These are phyloP conservation scores for Patella ulyssiponensis DNA, from an alignment of 2,888 invertebrate genomes.

Conservation along the genomic window DNA sequence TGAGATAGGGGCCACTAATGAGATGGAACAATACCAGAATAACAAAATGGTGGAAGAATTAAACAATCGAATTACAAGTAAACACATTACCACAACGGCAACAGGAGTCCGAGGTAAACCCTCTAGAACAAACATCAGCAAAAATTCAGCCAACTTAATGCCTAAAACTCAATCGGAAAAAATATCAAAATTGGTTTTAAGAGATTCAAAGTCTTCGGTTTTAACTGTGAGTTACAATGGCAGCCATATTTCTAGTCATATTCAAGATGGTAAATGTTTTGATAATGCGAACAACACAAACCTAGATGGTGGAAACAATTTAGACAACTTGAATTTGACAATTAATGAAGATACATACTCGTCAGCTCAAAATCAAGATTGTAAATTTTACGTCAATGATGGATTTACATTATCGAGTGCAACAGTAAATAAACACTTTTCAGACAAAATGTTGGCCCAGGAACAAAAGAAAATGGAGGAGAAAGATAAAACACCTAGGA, in stretches of 20 bases:
- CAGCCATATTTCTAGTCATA: slow-evolving; percentile 1
- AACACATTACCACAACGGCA: background rate
- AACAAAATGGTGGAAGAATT: no score
- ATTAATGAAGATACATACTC: background rate
- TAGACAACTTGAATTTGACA: background rate
- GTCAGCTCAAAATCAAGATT: background rate
- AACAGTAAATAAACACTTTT: background rate
- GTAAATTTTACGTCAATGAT: background rate
- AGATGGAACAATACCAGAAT: background rate
- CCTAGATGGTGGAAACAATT: background rate
- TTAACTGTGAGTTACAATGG: background rate
- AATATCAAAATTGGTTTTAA: slow-evolving; percentile 5
- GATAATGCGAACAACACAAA: background rate
- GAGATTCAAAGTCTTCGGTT: background rate
- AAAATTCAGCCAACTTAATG: background rate
- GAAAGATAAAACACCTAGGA: background rate
- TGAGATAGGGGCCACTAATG: background rate
- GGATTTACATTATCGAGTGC: background rate
- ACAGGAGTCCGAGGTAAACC: background rate
- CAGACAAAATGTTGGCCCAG: background rate
- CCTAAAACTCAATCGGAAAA: background rate
- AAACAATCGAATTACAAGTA: background rate
- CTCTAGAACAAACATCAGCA: background rate
- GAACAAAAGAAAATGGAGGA: background rate
- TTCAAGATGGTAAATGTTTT: background rate